Evolutionary conservation across 2,113 vertebrate genomes (phyloP).

Genomic region (Eretmochelys imbricata): DNA sequence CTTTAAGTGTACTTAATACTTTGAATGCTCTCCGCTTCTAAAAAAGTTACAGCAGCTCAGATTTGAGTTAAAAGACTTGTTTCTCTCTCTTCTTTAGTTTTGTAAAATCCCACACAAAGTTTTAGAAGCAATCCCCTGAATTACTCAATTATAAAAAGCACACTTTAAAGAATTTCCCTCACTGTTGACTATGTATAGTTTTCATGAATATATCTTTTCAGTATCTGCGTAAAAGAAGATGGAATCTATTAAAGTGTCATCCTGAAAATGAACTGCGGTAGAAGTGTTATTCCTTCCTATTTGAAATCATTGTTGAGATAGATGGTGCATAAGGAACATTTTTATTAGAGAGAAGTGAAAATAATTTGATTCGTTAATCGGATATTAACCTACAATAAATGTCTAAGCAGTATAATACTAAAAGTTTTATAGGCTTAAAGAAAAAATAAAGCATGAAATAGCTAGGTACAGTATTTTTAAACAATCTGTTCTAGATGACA

Average conservation of each 20-base stretch:
- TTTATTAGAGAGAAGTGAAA: background rate
- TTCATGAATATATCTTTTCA: too few relatives aligned
- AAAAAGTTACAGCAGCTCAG: background rate
- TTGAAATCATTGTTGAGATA: constrained; percentile 42
- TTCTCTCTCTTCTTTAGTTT: constrained; percentile 50
- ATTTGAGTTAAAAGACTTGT: constrained; percentile 47
- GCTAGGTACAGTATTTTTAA: background rate
- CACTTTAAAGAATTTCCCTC: background rate
- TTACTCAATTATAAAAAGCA: background rate
- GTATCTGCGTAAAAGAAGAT: too few relatives aligned
- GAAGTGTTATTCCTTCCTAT: constrained; percentile 36
- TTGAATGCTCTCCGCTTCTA: background rate
- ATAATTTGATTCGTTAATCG: background rate
- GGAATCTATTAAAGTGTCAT: constrained; percentile 33
- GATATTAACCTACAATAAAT: constrained; percentile 8
- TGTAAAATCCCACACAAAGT: background rate
- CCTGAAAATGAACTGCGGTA: constrained; percentile 40
- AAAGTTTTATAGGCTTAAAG: background rate
- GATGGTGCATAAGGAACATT: background rate
- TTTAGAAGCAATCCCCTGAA: background rate
- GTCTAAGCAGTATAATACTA: background rate
- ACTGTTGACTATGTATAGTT: too few relatives aligned
- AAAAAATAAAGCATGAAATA: background rate
- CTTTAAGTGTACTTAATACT: background rate
- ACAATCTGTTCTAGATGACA: background rate